Base-by-base conservation (phyloP, 2,888 invertebrate genomes). In the Philaethria dido region DNA sequence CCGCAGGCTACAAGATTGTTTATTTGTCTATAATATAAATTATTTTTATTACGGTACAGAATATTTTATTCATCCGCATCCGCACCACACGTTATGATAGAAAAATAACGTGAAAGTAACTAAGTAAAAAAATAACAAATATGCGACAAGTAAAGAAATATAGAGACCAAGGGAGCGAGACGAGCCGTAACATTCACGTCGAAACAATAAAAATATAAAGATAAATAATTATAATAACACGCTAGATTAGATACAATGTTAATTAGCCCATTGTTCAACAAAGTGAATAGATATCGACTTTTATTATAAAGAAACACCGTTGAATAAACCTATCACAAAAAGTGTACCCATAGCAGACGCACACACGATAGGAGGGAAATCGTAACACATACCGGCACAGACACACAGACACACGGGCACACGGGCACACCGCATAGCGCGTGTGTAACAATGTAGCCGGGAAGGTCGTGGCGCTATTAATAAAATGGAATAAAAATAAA, bases 401-500 rank as follows among this genome's bases (percentile, higher is more conserved):
- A 1, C 48, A 44, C 16, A 44, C 44, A 44, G 44, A 8, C 44
- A 16, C 6, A 16, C 16, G 8, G 44, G 44, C 16, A 8, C 44
- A 25, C 48, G 9, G 29, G 11, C 16, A 1, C 52, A 52, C 52
- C 70, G 64, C 6, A 65, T 64, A 76, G 80, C 82, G 44, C 44
- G 44, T 16, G 29, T 50, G 52, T 33, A 82, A 77, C 79, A 82
- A 80, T 76, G 78, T 72, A 70, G 73, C 70, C 77, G 78, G 79
- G 80, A 80, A 81, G 81, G 81, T 79, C 81, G 77, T 75, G 75
- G 77, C 80, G 64, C 50, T 85, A 84, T 83, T 84, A 83, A 84
- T 84, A 85, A 83, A 80, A 83, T 80, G 81, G 73, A 83, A 87
- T 87, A 87, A 87, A 86, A 88, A 88, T 87, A 87, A 87, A 86